phyloP scores from a whole-genome alignment of 2,888 invertebrate species.

The Resseliella maxima region DNA sequence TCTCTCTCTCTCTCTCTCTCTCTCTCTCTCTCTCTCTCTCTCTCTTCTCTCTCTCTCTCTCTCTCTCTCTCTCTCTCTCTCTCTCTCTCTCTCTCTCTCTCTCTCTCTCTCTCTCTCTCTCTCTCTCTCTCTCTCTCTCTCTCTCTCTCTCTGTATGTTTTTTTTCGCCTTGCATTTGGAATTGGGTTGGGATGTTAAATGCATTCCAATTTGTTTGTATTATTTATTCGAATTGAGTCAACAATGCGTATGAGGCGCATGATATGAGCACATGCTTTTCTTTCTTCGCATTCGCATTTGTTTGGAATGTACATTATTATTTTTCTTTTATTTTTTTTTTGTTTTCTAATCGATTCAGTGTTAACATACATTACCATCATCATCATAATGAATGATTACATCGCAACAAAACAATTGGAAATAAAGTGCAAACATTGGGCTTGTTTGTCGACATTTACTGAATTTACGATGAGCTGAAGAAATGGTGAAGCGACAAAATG shows the following conservation, averaged over 20 bases:
- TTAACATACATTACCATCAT: not conserved
- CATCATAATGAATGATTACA: not conserved
- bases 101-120: not conserved
- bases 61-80: not conserved
- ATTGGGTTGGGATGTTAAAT: conserved; percentile 24
- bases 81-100: not conserved
- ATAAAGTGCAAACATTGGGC: conserved; percentile 7
- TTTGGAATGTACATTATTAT: too few species aligned
- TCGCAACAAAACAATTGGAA: not conserved
- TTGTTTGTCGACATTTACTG: conserved; percentile 6
- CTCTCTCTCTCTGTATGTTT: not conserved
- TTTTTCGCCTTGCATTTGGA: not conserved
- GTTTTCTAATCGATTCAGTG: conserved; percentile 27
- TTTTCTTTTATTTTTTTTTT: not conserved
- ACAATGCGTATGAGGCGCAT: not conserved
- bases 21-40: not conserved
- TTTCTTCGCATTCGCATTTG: not conserved
- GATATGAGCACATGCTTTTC: not conserved
- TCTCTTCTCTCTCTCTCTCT: not conserved
- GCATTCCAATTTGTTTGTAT: conserved; percentile 5
- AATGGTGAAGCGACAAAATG: too few species aligned
- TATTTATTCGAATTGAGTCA: not conserved
- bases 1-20: not conserved
- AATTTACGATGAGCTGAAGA: not conserved
- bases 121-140: not conserved